Conservation (phyloP, 2,113 vertebrate species). For the Pseudopodoces humilis region DNA sequence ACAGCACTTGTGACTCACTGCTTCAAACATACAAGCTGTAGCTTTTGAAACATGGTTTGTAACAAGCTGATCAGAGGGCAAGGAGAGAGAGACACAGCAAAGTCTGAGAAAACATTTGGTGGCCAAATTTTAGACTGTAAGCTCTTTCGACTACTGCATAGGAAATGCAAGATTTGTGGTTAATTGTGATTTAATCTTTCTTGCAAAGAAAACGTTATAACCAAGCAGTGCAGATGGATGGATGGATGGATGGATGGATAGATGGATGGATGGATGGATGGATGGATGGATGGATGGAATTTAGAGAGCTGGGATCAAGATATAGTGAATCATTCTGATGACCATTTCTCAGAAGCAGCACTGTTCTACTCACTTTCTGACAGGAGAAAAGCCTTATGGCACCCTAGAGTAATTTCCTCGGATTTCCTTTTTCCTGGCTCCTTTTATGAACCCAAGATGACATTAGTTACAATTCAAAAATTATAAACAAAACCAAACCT, state of each 20-base stretch:
- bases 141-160: background rate
- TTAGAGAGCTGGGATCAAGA: background rate
- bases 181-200: background rate
- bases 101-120: background rate
- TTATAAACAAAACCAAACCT: background rate
- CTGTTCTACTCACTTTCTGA: background rate
- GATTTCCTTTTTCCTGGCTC: slow-evolving; percentile 7
- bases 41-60: background rate
- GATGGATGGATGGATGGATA: background rate
- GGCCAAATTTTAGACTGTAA: background rate
- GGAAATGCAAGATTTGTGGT: background rate
- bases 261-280: background rate
- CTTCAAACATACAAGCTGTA: background rate
- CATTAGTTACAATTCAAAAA: background rate
- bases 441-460: background rate
- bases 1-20: background rate
- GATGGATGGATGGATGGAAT: background rate
- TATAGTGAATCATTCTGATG: background rate
- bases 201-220: background rate
- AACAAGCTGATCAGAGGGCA: background rate
- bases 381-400: background rate
- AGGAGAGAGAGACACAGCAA: background rate
- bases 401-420: background rate
- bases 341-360: background rate
- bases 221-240: background rate